Conservation (phyloP, 1,140 invertebrate species). For the Macrotrachela quadricornifera region DNA sequence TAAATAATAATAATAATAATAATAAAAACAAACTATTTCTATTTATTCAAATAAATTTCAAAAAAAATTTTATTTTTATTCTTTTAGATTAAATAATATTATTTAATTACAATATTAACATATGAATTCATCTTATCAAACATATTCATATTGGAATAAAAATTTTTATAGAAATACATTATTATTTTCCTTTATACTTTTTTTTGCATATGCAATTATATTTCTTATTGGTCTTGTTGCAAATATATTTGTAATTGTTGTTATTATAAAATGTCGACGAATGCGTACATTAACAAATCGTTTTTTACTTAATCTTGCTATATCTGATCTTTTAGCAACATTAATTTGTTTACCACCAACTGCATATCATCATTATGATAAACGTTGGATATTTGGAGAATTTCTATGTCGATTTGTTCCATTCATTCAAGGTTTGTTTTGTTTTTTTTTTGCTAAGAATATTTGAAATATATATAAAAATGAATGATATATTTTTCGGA, state of each 20-base stretch:
- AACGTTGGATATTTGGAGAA: conserved; percentile 7
- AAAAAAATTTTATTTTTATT: too few relatives aligned
- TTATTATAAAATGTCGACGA: conserved; percentile 1
- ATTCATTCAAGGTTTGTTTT: conserved; percentile 7
- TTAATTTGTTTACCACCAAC: conserved; percentile 7
- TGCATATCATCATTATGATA: neutral
- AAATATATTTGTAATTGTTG: conserved; percentile 4
- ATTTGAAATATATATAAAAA: too few relatives aligned
- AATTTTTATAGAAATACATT: too few relatives aligned
- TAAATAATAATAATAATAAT: too few relatives aligned
- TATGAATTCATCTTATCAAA: too few relatives aligned
- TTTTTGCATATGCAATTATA: neutral
- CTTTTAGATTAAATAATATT: too few relatives aligned
- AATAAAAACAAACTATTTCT: too few relatives aligned
- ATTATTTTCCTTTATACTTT: too few relatives aligned
- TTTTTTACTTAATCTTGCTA: conserved; percentile 5
- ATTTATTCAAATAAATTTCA: too few relatives aligned
- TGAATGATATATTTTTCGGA: too few relatives aligned
- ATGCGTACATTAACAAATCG: conserved; percentile 7
- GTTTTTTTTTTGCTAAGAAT: neutral
- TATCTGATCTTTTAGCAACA: conserved; percentile 6
- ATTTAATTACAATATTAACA: too few relatives aligned
- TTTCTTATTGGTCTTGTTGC: conserved; percentile 2
- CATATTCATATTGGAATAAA: too few relatives aligned
- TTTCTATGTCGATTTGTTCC: conserved; percentile 7